Percentiles rank a stretch among this genome's conserved stretches.
Evolutionary conservation across 2,113 vertebrate species (phyloP).

Genomic region (Daphoenositta chrysoptera): DNA sequence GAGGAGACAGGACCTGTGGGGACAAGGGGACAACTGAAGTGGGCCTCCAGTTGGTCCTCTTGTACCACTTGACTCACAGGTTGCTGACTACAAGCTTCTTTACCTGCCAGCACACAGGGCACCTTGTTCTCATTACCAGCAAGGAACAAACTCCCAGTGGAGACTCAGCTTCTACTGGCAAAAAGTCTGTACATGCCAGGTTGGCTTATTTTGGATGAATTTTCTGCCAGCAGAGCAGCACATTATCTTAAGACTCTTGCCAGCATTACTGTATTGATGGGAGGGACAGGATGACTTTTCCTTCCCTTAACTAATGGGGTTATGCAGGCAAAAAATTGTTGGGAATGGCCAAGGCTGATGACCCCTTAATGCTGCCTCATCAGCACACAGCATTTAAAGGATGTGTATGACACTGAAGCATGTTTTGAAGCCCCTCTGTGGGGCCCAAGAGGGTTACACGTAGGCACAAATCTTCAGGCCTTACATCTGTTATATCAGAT

Average conservation of each 20-base stretch:
- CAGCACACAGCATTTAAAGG: slow-evolving; percentile 2
- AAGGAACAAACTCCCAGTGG: neutral
- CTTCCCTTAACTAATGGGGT: slow-evolving; percentile 1
- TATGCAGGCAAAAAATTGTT: neutral
- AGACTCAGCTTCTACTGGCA: neutral
- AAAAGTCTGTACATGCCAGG: neutral
- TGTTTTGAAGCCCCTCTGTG: neutral
- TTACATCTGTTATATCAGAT: neutral
- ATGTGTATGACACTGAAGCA: neutral
- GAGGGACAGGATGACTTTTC: neutral
- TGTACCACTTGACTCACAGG: neutral
- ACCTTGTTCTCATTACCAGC: neutral
- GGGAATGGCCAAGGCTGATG: neutral
- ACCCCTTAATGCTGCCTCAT: neutral
- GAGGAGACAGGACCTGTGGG: neutral
- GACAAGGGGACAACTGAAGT: neutral
- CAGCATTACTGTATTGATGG: neutral
- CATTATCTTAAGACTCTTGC: neutral
- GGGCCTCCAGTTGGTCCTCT: neutral
- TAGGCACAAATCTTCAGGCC: neutral
- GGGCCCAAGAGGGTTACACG: neutral
- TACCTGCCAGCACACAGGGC: neutral
- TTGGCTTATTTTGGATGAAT: neutral
- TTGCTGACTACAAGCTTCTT: neutral
- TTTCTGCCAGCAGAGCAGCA: neutral